Conservation (phyloP, 2,888 invertebrate genomes). For the Athalia circularis region DNA sequence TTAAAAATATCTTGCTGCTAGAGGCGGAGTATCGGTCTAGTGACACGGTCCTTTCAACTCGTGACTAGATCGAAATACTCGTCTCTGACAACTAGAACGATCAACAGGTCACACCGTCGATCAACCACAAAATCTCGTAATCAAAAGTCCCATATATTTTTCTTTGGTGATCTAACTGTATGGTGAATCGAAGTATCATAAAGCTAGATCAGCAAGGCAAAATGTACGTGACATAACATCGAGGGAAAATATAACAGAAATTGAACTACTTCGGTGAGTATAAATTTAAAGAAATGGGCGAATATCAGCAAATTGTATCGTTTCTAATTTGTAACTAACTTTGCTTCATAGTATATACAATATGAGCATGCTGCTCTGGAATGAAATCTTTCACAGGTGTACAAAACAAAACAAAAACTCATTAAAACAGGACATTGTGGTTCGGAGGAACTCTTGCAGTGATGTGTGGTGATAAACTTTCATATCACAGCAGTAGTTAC, state of each 20-base stretch:
- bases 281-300: no score
- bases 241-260: slow-evolving; percentile 34
- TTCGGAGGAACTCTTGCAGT: slow-evolving; percentile 70
- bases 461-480: slow-evolving; percentile 63
- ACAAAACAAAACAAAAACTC: slow-evolving; percentile 1
- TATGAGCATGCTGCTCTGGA: background rate
- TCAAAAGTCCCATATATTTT: slow-evolving; percentile 65
- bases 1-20: slow-evolving; percentile 52
- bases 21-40: slow-evolving; percentile 69
- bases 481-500: slow-evolving; percentile 75
- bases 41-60: slow-evolving; percentile 62
- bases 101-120: slow-evolving; percentile 30
- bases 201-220: slow-evolving; percentile 74
- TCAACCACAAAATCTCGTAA: background rate
- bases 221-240: slow-evolving; percentile 62
- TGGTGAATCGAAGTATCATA: slow-evolving; percentile 71
- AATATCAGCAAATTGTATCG: background rate
- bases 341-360: background rate
- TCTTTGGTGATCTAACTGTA: slow-evolving; percentile 80
- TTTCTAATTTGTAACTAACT: slow-evolving; percentile 5
- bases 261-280: background rate
- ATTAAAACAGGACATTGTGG: slow-evolving; percentile 55
- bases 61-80: slow-evolving; percentile 76
- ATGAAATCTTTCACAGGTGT: background rate
- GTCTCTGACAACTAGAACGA: slow-evolving; percentile 60